Evolutionary conservation across 2,888 invertebrate species (phyloP), one percentile per base, ranked within the genome.

Genomic region (Volucella inflata): DNA sequence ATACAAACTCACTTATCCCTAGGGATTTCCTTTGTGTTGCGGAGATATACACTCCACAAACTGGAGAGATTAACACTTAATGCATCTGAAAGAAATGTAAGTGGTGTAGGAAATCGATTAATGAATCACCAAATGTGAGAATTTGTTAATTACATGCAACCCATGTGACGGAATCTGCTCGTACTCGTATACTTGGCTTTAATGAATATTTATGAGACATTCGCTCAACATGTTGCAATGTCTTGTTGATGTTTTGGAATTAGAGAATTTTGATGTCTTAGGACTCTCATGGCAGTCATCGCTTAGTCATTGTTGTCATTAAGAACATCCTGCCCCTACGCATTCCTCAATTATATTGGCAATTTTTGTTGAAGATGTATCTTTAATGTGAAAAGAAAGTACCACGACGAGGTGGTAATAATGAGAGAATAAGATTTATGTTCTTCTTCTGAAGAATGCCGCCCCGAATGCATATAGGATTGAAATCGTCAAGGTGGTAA

Each of bases 161-260:
- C 21, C 30, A 17, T 51, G 14, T 8, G 48, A 50, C 30, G 14
- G 36, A 36, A 75, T 64, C 75, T 75, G 44, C 68, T 75, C 62
- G 44, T 50, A 70, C 57, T 59, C 48, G n/a, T n/a, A n/a, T n/a
- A n/a, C 60, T 82, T 77, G 71, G 67, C 55, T 60, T 53, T 82
- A 82, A 82, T 82, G 82, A 76, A 82, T 82, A 82, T 82, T 77
- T 82, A 82, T 82, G 82, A 82, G 77, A n/a, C 12, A 77, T 82
- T 77, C 65, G 77, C 67, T 82, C 77, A 82, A 77, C 77, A 82
- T 82, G 77, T 72, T 77, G 65, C 42, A 71, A 77, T 60, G 77
- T 77, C 77, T 71, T 75, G 75, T 71, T 82, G 71, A 55, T 76
- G 71, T 59, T 70, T 60, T 36, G 40, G 36, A 60, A 65, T 60